These are phyloP conservation scores for Polydrusus pterygomalis DNA, from an alignment of 2,888 invertebrate species.

Conservation along the genomic window DNA sequence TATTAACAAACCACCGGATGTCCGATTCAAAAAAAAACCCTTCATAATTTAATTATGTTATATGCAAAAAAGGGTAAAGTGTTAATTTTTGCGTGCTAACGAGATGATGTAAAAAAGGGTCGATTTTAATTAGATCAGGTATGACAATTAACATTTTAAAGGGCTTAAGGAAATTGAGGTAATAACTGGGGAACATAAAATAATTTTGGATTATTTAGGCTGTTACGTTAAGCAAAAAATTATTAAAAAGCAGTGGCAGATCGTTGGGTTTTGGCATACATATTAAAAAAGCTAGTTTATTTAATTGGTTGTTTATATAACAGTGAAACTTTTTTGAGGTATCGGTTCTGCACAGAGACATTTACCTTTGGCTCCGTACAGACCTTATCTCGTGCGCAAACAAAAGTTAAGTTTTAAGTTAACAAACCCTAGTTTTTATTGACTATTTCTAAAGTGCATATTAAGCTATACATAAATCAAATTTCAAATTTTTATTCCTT, in stretches of 20 bases:
- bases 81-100: neutral
- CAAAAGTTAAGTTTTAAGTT: too few relatives aligned
- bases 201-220: neutral
- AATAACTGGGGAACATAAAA: neutral
- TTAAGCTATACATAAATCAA: too few relatives aligned
- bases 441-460: too few relatives aligned
- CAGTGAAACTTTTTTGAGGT: too few relatives aligned
- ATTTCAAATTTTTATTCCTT: too few relatives aligned
- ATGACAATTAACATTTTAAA: conserved; percentile 1
- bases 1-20: neutral
- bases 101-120: neutral
- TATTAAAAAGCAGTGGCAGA: neutral
- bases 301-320: too few relatives aligned
- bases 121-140: neutral
- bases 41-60: neutral
- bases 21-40: neutral
- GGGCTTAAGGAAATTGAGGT: neutral
- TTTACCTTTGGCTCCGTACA: too few relatives aligned
- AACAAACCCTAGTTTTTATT: too few relatives aligned
- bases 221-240: neutral
- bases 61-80: conserved; percentile 3
- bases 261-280: too few relatives aligned
- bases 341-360: too few relatives aligned
- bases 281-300: too few relatives aligned
- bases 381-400: too few relatives aligned